These are phyloP conservation scores for Cololabis saira DNA, from an alignment of 2,113 vertebrate genomes.

Conservation along the genomic window DNA sequence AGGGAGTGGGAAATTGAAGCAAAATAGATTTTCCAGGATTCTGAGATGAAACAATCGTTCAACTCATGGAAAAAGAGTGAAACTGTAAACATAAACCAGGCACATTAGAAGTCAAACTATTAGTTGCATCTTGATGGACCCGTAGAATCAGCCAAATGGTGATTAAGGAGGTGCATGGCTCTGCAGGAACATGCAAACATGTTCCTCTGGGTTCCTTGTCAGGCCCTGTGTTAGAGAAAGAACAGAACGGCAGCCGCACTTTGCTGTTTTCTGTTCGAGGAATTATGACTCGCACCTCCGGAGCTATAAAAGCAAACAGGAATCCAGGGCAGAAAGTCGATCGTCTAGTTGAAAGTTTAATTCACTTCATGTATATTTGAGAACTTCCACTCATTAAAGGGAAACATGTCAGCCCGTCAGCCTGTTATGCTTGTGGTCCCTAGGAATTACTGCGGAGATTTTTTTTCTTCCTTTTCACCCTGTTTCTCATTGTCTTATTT, in stretches of 20 bases:
- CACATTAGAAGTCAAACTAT: no score
- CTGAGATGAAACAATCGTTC: not conserved
- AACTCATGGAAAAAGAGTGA: not conserved
- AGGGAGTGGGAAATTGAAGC: no score
- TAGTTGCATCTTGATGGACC: no score
- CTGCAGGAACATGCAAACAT: not conserved
- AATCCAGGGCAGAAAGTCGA: constrained; percentile 24
- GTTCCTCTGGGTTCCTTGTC: not conserved
- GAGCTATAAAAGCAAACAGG: constrained; percentile 10
- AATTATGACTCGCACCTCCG: constrained; percentile 10
- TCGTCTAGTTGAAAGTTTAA: constrained; percentile 35
- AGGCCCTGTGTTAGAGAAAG: not conserved
- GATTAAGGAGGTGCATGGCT: not conserved
- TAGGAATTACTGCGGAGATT: no score
- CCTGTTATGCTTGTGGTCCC: no score
- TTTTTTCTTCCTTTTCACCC: no score
- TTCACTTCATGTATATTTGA: not conserved
- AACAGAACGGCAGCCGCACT: not conserved
- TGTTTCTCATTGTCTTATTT: no score
- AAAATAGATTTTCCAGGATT: no score
- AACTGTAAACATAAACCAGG: not conserved
- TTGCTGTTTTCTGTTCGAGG: constrained; percentile 13
- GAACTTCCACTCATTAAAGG: no score
- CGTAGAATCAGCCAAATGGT: no score
- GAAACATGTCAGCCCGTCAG: no score